Evolutionary conservation across 2,113 vertebrate genomes (phyloP).

Genomic region (Heterocephalus glaber): DNA sequence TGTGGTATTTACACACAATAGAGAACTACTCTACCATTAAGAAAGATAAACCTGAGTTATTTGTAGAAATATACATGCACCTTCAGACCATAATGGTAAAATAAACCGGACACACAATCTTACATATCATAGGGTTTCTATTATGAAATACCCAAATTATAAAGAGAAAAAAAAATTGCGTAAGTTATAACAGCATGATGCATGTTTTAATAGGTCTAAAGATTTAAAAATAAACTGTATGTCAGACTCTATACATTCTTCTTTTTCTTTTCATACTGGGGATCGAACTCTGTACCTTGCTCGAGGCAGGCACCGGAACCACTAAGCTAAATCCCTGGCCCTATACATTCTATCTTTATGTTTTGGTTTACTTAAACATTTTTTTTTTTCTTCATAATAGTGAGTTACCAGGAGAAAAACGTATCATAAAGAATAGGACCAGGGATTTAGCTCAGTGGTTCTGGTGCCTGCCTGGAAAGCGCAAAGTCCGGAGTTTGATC

Average conservation of each 20-base stretch:
- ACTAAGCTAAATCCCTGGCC: too few relatives aligned
- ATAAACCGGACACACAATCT: background rate
- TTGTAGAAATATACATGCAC: background rate
- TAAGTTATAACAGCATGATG: background rate
- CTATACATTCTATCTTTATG: constrained; percentile 29
- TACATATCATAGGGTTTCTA: background rate
- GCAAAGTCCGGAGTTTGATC: too few relatives aligned
- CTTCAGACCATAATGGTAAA: background rate
- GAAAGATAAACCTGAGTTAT: background rate
- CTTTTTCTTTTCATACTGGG: too few relatives aligned
- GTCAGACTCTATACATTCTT: background rate
- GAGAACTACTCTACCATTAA: background rate
- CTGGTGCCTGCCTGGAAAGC: too few relatives aligned
- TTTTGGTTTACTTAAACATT: constrained; percentile 21
- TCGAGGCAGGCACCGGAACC: too few relatives aligned
- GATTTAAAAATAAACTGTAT: constrained; percentile 10
- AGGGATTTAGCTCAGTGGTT: background rate
- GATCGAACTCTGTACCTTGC: too few relatives aligned
- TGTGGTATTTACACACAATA: background rate
- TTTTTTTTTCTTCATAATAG: background rate
- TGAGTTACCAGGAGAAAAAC: background rate
- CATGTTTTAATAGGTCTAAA: background rate
- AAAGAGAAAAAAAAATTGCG: background rate
- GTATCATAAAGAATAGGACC: background rate
- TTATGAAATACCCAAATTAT: background rate